Evolutionary conservation across 1,140 invertebrate species (phyloP).

Genomic region (Aradophagus sp.): DNA sequence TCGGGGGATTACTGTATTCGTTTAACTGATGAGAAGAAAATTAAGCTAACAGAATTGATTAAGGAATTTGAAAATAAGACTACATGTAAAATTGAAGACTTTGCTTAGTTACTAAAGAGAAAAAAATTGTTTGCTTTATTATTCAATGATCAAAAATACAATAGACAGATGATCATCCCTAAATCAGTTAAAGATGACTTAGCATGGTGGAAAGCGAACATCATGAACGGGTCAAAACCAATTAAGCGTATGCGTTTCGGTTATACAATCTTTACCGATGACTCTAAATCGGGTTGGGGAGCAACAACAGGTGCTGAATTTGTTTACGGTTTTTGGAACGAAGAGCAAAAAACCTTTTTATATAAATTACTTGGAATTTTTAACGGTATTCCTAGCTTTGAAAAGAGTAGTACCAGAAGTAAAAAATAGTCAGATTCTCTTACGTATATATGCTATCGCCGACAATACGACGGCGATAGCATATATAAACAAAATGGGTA

Average conservation of each 20-base stretch:
- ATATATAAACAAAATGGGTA: neutral
- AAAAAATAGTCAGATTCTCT: neutral
- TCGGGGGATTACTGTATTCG: neutral
- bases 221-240: neutral
- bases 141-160: neutral
- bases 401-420: neutral
- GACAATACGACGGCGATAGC: neutral
- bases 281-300: conserved; percentile 1
- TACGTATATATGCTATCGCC: neutral
- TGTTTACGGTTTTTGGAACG: neutral
- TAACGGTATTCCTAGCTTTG: neutral
- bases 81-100: too few species aligned
- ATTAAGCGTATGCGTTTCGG: neutral
- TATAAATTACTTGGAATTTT: conserved; percentile 1
- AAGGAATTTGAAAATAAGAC: too few species aligned
- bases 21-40: neutral
- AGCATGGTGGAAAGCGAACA: neutral
- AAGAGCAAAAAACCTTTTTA: neutral
- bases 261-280: neutral
- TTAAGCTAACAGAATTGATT: neutral
- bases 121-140: neutral
- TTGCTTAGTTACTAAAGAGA: neutral
- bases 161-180: too few species aligned
- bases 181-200: neutral
- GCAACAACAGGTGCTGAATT: neutral